These are phyloP conservation scores for Tholera decimalis DNA, from an alignment of 2,888 invertebrate species.

Conservation along the genomic window DNA sequence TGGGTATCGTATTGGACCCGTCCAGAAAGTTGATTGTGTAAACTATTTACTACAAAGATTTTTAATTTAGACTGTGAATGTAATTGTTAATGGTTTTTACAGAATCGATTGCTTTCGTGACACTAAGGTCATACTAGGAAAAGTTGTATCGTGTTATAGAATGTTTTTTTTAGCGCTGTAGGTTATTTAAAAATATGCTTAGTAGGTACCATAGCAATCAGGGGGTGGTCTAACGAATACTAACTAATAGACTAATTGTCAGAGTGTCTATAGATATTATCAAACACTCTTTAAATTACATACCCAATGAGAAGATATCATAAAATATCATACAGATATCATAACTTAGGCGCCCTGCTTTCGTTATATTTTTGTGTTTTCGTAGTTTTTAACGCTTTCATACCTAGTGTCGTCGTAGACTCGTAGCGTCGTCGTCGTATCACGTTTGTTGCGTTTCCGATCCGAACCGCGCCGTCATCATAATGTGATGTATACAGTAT, in stretches of 20 bases:
- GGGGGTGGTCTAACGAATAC: too few species aligned
- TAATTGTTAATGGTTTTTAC: slow-evolving; percentile 33
- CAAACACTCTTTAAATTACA: background rate
- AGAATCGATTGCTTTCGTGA: slow-evolving; percentile 38
- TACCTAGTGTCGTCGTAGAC: background rate
- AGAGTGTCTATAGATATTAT: too few species aligned
- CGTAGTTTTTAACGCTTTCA: background rate
- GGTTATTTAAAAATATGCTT: background rate
- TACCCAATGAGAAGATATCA: too few species aligned
- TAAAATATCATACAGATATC: too few species aligned
- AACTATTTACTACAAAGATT: slow-evolving; percentile 48
- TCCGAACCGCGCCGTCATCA: background rate
- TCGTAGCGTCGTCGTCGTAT: background rate
- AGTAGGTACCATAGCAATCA: background rate
- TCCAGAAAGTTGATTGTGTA: slow-evolving; percentile 61
- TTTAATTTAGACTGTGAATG: slow-evolving; percentile 51
- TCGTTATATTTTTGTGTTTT: too few species aligned
- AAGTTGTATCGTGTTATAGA: background rate
- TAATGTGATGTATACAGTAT: too few species aligned
- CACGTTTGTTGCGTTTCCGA: too few species aligned
- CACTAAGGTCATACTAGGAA: slow-evolving; percentile 42
- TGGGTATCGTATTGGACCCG: slow-evolving; percentile 46
- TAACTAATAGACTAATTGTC: background rate
- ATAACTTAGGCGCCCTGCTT: too few species aligned
- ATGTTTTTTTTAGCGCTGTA: background rate